Conservation (phyloP, 2,888 invertebrate species). For the Aquatica leii region DNA sequence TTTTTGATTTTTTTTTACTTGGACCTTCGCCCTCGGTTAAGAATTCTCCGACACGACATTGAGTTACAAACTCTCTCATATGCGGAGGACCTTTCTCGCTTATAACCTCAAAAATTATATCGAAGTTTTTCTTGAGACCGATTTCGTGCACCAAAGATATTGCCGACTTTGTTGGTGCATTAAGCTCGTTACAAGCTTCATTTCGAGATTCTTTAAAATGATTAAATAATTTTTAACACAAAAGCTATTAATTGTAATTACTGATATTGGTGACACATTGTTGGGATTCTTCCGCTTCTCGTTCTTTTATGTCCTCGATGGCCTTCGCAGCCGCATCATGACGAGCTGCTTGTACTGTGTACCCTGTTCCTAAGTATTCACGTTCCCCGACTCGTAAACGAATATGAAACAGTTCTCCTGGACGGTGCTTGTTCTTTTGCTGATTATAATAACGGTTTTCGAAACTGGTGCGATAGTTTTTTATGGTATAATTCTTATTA, state of each 20-base stretch:
- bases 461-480: constrained; percentile 57
- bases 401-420: constrained; percentile 68
- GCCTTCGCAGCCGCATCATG: constrained; percentile 86
- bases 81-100: constrained; percentile 96
- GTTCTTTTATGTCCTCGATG: constrained; percentile 66
- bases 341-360: constrained; percentile 86
- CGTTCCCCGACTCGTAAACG: constrained; percentile 83
- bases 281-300: constrained; percentile 56
- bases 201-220: neutral
- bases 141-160: constrained; percentile 97
- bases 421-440: constrained; percentile 48
- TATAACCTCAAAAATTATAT: constrained; percentile 88
- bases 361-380: constrained; percentile 88
- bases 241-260: neutral
- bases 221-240: neutral
- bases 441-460: constrained; percentile 58
- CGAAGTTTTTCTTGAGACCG: constrained; percentile 87
- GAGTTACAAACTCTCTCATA: constrained; percentile 86
- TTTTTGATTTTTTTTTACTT: constrained; percentile 92
- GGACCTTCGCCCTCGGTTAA: constrained; percentile 93
- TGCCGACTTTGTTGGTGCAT: constrained; percentile 88
- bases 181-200: constrained; percentile 59
- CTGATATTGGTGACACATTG: constrained; percentile 37
- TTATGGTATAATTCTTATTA: constrained; percentile 51
- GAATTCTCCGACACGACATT: constrained; percentile 76